Evolutionary conservation across 2,797 vertebrate genomes (phyloP).

Genomic region (Tadarida brasiliensis): DNA sequence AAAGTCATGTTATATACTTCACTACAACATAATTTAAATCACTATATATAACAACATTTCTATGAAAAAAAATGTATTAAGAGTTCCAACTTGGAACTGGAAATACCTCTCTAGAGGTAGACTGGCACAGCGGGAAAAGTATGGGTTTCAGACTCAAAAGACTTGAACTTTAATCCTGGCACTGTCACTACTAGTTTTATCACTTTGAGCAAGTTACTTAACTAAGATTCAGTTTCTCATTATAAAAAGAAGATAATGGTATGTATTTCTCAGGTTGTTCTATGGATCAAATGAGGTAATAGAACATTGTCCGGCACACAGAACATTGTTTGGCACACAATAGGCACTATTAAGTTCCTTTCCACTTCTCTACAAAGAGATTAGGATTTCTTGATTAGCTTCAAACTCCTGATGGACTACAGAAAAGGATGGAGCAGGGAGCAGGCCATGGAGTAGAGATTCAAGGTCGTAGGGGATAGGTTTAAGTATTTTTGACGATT

Average conservation of each 20-base stretch:
- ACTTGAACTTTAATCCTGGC: conserved; percentile 42
- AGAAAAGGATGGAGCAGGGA: not conserved
- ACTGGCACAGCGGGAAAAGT: not conserved
- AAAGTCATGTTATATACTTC: not conserved
- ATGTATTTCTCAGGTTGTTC: conserved; percentile 16
- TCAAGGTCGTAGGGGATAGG: not conserved
- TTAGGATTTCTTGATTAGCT: conserved; percentile 43
- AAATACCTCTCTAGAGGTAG: not conserved
- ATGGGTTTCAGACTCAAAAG: not conserved
- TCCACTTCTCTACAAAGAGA: not conserved
- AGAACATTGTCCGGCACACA: not conserved
- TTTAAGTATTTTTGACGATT: not conserved
- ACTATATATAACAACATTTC: not conserved
- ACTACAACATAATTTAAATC: conserved; percentile 27
- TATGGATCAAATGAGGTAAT: conserved; percentile 36
- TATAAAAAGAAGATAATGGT: conserved; percentile 29
- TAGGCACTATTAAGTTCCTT: not conserved
- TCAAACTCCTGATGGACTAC: not conserved
- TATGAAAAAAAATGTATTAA: conserved; percentile 20
- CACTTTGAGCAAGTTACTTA: conserved; percentile 44
- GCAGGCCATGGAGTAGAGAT: not conserved
- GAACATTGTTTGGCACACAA: not conserved
- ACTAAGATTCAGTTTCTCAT: conserved; percentile 58
- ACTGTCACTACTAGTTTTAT: conserved; percentile 37
- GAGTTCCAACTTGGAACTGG: conserved; percentile 20